These are phyloP conservation scores for Psittacara wagleri DNA, from an alignment of 2,113 vertebrate species.

Conservation along the genomic window DNA sequence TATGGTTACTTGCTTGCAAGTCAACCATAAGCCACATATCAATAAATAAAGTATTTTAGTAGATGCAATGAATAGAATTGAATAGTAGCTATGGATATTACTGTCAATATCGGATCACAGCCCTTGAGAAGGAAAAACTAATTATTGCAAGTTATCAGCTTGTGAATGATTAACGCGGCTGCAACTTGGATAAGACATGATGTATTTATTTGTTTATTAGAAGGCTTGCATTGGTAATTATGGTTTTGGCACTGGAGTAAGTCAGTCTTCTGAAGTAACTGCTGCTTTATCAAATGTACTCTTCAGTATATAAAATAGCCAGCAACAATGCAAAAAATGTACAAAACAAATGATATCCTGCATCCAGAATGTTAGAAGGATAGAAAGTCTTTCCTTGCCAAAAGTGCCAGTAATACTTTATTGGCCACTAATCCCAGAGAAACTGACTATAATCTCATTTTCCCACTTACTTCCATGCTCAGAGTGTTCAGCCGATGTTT, in stretches of 20 bases:
- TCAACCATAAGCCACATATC: not conserved
- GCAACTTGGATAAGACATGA: not conserved
- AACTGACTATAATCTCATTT: not conserved
- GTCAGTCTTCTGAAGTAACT: not conserved
- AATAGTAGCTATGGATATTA: not conserved
- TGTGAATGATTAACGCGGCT: not conserved
- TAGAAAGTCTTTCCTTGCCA: not conserved
- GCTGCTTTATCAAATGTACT: not conserved
- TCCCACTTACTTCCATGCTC: not conserved
- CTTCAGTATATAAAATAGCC: not conserved
- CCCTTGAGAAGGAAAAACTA: not conserved
- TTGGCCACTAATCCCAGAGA: not conserved
- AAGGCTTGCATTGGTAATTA: not conserved
- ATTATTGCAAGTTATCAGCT: not conserved
- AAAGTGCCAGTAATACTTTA: not conserved
- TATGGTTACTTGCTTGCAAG: not conserved
- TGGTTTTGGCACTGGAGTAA: not conserved
- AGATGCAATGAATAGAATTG: not conserved
- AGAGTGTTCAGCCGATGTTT: not conserved
- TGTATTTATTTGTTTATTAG: not conserved
- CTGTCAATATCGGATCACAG: not conserved
- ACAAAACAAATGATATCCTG: not conserved
- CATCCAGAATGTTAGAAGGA: not conserved
- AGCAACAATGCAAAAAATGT: not conserved
- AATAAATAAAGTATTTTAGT: not conserved